Base-by-base conservation (phyloP, 2,888 invertebrate species). In the Rhabditophanes sp. region DNA sequence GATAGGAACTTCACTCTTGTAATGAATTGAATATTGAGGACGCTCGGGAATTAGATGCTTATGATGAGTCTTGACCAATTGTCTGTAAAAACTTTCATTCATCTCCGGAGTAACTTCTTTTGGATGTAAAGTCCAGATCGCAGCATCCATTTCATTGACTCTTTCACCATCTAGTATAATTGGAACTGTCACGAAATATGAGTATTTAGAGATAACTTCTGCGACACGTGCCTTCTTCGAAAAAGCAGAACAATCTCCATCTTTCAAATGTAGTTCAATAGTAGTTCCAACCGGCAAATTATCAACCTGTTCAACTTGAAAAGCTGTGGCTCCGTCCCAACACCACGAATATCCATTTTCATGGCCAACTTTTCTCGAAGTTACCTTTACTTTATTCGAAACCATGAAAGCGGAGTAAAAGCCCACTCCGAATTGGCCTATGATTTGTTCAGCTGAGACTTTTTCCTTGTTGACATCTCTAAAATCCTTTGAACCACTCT, bases 381-480 rank as follows among this genome's bases (percentile, higher is more conserved):
- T 88, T 0, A 90, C 88, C 60, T 87, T 85, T 17, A 93, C 84
- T 64, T 78, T 79, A 53, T 87, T 80, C 15, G 87, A 85, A 3
- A 90, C 90, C 83, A 93, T 90, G 66, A 93, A 93, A 1, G 81
- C 78, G 9, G 90, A 88, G 67, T 93, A 93, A 68, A 93, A 93
- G 1, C 90, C 93, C 12, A 93, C 93, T 48, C 90, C 93, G 72
- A 93, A 93, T 67, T 93, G 88, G 28, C 90, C 87, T 65, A 88
- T 87, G 33, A 88, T 84, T 43, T 79, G 77, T 30, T 75, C 78
- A 0, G 75, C 75, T 8, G 51, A 38, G 12, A 48, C 30, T 12
- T 19, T 28, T 6, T 43, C 31, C 24, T 49, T 47, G 16, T 53
- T 48, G 21, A 45, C 45, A 32, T 50, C 47, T 39, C 50, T 27